Percentiles rank a stretch among this genome's conserved stretches.
Conservation (phyloP, 2,888 invertebrate genomes). For the Athripsodes cinereus region DNA sequence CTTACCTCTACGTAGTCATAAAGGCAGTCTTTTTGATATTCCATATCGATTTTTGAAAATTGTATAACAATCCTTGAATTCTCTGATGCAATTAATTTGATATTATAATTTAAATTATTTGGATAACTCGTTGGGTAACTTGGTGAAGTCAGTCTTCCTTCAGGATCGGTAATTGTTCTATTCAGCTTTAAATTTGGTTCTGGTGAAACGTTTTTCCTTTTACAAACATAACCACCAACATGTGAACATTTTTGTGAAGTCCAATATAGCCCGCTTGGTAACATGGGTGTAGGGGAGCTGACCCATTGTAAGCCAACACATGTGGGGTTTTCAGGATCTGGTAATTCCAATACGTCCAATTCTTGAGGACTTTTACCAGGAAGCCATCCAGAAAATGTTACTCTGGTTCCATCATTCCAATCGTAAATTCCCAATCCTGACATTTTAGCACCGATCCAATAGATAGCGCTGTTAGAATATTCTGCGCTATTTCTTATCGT, state of each 20-base stretch:
- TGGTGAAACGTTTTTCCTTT: conserved; percentile 40
- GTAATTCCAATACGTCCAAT: conserved; percentile 31
- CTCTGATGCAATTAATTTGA: conserved; percentile 59
- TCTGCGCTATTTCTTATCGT: conserved; percentile 64
- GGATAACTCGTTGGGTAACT: conserved; percentile 67
- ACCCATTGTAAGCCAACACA: conserved; percentile 61
- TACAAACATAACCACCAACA: conserved; percentile 67
- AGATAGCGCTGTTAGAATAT: conserved; percentile 65
- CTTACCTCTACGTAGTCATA: conserved; percentile 71
- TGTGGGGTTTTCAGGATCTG: conserved; percentile 29
- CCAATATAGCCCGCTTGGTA: conserved; percentile 69
- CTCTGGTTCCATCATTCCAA: conserved; percentile 61
- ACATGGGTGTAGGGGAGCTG: conserved; percentile 55
- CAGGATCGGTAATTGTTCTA: conserved; percentile 57
- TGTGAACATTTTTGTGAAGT: conserved; percentile 55
- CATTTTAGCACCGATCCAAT: conserved; percentile 65
- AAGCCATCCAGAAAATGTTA: conserved; percentile 60
- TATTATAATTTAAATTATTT: conserved; percentile 65
- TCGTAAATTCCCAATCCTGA: conserved; percentile 43
- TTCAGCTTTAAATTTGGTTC: conserved; percentile 51
- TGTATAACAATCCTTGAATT: conserved; percentile 62
- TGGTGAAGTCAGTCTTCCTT: conserved; percentile 63
- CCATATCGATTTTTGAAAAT: conserved; percentile 64
- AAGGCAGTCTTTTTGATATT: conserved; percentile 69
- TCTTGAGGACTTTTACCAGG: conserved; percentile 48